These are phyloP conservation scores for Verasper variegatus DNA, from an alignment of 2,113 vertebrate genomes.

Conservation along the genomic window DNA sequence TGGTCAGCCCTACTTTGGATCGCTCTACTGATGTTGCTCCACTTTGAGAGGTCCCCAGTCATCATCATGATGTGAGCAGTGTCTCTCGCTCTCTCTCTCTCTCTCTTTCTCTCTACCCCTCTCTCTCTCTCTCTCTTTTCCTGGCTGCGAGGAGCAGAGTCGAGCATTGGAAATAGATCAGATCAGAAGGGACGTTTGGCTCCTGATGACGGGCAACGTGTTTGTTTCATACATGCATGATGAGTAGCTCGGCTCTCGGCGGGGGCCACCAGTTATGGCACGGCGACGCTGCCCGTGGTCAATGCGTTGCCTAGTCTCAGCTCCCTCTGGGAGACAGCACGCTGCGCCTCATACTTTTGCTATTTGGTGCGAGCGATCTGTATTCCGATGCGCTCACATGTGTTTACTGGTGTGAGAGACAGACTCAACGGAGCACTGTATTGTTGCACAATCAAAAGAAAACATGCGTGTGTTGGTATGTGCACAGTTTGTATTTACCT, in stretches of 20 bases:
- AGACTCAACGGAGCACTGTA: constrained; percentile 26
- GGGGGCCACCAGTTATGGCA: constrained; percentile 64
- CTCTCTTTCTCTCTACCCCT: constrained; percentile 5
- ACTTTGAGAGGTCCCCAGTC: constrained; percentile 81
- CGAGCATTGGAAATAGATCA: constrained; percentile 80
- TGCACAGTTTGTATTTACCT: constrained; percentile 11
- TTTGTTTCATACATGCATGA: constrained; percentile 77
- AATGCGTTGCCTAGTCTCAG: constrained; percentile 46
- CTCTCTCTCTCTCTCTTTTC: constrained; percentile 61
- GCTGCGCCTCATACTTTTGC: constrained; percentile 63
- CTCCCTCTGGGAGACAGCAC: constrained; percentile 51
- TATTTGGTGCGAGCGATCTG: constrained; percentile 55
- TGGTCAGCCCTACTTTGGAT: constrained; percentile 81
- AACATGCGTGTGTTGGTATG: not conserved
- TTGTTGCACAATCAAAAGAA: constrained; percentile 12
- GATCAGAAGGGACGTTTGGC: constrained; percentile 76
- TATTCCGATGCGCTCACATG: constrained; percentile 36
- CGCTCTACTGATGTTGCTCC: constrained; percentile 72
- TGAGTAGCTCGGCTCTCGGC: constrained; percentile 67
- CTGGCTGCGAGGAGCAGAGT: constrained; percentile 67
- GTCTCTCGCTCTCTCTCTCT: constrained; percentile 60
- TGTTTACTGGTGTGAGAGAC: constrained; percentile 55
- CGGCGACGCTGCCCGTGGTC: constrained; percentile 51
- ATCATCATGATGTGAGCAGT: constrained; percentile 66
- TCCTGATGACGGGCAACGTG: constrained; percentile 66